phyloP scores from a whole-genome alignment of 2,888 invertebrate species.

The Stegana nigrithorax region DNA sequence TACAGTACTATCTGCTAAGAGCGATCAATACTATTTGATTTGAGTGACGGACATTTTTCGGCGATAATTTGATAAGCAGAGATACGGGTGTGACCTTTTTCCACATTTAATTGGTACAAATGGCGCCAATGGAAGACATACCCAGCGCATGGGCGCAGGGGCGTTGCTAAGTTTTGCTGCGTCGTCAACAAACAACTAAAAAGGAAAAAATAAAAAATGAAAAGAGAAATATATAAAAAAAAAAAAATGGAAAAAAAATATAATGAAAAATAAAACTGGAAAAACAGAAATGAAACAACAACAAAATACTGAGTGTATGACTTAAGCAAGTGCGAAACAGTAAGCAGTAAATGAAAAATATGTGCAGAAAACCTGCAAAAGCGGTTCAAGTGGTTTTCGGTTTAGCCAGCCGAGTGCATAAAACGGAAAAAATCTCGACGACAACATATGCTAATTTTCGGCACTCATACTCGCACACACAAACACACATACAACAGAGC shows the following conservation, averaged over 20 bases:
- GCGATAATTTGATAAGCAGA: constrained; percentile 15
- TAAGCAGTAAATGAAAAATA: not conserved
- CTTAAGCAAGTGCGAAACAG: not conserved
- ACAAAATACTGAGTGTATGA: not conserved
- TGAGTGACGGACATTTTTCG: constrained; percentile 38
- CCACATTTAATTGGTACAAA: not conserved
- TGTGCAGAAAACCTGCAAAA: not conserved
- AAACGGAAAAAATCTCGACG: not conserved
- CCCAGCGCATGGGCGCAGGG: too few species aligned
- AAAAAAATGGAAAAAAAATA: too few species aligned
- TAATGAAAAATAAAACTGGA: not conserved
- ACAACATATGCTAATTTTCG: constrained; percentile 5
- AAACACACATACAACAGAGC: not conserved
- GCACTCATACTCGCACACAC: not conserved
- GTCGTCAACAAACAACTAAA: too few species aligned
- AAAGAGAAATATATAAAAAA: not conserved
- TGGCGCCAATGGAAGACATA: not conserved
- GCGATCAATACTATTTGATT: constrained; percentile 53
- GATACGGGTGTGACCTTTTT: constrained; percentile 4
- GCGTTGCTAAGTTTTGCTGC: too few species aligned
- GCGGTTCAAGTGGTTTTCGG: not conserved
- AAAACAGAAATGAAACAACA: not conserved
- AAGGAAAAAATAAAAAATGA: not conserved
- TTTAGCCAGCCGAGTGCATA: not conserved
- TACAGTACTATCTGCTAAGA: too few species aligned